Percentiles rank a stretch among this genome's conserved stretches.
phyloP scores from a whole-genome alignment of 2,797 vertebrate genomes.

The Meda fulgida region DNA sequence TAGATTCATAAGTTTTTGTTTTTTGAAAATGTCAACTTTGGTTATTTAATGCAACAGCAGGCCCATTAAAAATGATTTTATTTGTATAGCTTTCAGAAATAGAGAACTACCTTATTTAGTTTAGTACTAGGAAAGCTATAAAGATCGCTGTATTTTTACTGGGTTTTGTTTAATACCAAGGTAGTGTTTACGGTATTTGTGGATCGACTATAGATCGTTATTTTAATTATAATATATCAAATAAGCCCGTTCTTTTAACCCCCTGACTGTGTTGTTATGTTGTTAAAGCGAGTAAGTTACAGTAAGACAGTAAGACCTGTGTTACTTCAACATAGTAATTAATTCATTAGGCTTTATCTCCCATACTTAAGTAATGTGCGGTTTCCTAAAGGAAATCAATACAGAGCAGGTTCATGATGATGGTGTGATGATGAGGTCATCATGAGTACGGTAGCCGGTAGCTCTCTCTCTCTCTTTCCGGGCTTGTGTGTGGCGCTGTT shows the following conservation, averaged over 20 bases:
- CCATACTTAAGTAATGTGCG: too few relatives aligned
- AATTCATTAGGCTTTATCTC: neutral
- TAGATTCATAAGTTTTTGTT: neutral
- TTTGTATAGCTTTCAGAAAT: neutral
- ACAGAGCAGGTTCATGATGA: neutral
- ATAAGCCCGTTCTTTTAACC: too few relatives aligned
- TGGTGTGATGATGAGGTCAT: slow-evolving; percentile 31
- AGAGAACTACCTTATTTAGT: neutral
- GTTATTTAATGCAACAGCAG: neutral
- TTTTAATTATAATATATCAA: neutral
- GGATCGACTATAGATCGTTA: neutral
- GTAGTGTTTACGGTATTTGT: too few relatives aligned
- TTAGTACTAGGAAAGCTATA: neutral
- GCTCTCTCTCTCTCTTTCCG: slow-evolving; percentile 7
- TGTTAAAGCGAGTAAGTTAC: too few relatives aligned
- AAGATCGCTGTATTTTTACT: neutral
- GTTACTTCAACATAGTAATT: neutral
- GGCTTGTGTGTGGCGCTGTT: neutral
- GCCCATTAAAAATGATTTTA: neutral
- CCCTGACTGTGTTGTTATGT: neutral
- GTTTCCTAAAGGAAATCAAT: neutral
- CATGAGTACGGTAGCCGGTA: slow-evolving; percentile 26
- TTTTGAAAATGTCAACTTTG: neutral
- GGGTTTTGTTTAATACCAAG: neutral
- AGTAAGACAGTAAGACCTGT: neutral